Base-by-base conservation (phyloP, 2,113 vertebrate genomes). In the Microtus montanus region DNA sequence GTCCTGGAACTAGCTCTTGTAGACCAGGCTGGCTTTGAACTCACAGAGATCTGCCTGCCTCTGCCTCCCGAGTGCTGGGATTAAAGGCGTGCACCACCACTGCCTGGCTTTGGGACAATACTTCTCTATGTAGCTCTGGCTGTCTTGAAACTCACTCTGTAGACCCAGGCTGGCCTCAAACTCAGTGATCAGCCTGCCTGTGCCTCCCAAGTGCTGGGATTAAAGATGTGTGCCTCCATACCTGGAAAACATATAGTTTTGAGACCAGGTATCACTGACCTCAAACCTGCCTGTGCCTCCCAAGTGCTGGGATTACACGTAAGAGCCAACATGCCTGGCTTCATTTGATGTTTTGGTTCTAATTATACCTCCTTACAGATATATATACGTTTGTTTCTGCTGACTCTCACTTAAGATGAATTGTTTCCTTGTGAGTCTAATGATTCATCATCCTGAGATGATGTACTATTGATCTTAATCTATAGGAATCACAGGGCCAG, bases 381-480 rank as follows among this genome's bases (percentile, higher is more conserved):
- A 54, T 35, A 41, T 77, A 35, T 71, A 19, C 17, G 19, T 52
- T 94, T 61, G 49, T 78, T 70, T 49, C 88, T 94, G 88, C 33
- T 49, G 63, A 79, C 33, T 49, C 61, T 86, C 11, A 28, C 24
- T 41, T 41, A 41, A 41, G 41, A 68, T 73, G 41, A 28, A 47
- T 88, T 85, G 8, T 85, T 85, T 89, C 91, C 71, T 85, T 71
- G 41, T 79, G 15, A 52, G 35, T 30, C 71, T 84, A 83, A 58
- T 93, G 92, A 89, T 58, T 89, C 87, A n/a, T 30, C 35, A 41
- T n/a, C 24, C 28, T 79, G 71, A 86, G 38, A 58, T 58, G 6
- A 84, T 63, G 17, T 19, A 71, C 78, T 90, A 86, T 80, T 90
- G 80, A 93, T 79, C 54, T 90, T 80, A 54, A 87, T 87, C 66